These are phyloP conservation scores for Zaprionus kolodkinae DNA, from an alignment of 1,140 invertebrate genomes.

Conservation along the genomic window DNA sequence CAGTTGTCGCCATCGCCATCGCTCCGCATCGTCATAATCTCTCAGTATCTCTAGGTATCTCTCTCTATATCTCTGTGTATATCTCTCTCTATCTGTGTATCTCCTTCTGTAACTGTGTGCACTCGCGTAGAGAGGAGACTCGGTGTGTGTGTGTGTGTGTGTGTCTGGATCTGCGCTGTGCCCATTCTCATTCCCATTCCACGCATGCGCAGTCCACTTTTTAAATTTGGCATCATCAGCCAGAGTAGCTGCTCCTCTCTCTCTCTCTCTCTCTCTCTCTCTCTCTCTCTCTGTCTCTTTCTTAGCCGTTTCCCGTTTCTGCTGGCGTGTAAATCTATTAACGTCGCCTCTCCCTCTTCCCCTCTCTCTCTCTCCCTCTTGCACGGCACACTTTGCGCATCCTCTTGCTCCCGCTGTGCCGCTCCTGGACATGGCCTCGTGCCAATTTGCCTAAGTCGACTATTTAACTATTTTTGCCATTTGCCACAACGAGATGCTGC, in stretches of 20 bases:
- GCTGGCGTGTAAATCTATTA: constrained; percentile 76
- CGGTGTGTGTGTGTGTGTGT: neutral
- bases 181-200: constrained; percentile 76
- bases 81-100: neutral
- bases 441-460: constrained; percentile 76
- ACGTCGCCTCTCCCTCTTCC: constrained; percentile 60
- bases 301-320: constrained; percentile 44
- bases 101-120: too few relatives aligned
- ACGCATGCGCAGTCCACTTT: constrained; percentile 76
- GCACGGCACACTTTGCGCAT: constrained; percentile 55
- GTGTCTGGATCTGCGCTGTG: constrained; percentile 28
- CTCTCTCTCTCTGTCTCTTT: constrained; percentile 21
- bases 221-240: constrained; percentile 75
- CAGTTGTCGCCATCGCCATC: constrained; percentile 20
- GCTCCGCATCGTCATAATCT: constrained; percentile 28
- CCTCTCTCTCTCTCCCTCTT: constrained; percentile 36
- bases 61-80: neutral
- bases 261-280: neutral
- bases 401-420: constrained; percentile 21
- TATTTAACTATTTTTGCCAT: constrained; percentile 72
- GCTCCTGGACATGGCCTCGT: constrained; percentile 40
- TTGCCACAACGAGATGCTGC: constrained; percentile 45
- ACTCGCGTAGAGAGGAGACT: too few relatives aligned
- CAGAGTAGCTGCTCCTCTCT: constrained; percentile 17
- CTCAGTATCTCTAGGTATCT: neutral